Evolutionary conservation across 2,113 vertebrate species (phyloP).

Genomic region (Clinocottus analis): DNA sequence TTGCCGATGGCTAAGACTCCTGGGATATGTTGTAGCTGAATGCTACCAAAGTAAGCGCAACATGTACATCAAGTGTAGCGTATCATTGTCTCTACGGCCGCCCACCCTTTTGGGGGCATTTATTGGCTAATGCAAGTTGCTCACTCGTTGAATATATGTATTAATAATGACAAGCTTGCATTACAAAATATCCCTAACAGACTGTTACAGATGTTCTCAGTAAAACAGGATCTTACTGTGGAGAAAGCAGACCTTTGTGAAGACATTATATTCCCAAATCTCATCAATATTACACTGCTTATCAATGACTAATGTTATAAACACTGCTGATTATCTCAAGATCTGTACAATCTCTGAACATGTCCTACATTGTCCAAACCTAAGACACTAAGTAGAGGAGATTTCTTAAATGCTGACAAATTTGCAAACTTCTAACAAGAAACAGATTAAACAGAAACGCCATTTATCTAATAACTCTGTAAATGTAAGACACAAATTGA

Average conservation of each 20-base stretch:
- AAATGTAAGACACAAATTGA: not conserved
- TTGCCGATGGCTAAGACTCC: not conserved
- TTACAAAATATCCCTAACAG: not conserved
- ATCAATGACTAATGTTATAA: conserved; percentile 29
- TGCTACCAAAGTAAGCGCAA: not conserved
- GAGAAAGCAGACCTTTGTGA: conserved; percentile 23
- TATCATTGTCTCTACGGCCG: not conserved
- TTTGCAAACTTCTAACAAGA: not conserved
- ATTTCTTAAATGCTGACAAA: not conserved
- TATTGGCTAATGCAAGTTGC: not conserved
- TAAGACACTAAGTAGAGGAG: not conserved
- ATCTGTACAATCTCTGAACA: conserved; percentile 17
- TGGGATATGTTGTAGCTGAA: not conserved
- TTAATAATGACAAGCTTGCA: conserved; percentile 9
- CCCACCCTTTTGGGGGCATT: not conserved
- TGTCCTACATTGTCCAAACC: conserved; percentile 5
- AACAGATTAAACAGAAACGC: not conserved
- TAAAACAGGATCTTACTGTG: conserved; percentile 2
- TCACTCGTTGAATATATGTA: conserved; percentile 8
- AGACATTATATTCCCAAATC: conserved; percentile 27
- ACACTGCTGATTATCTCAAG: conserved; percentile 6
- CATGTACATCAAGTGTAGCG: conserved; percentile 9
- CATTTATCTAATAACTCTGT: not conserved
- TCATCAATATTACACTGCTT: conserved; percentile 44
- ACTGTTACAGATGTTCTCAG: conserved; percentile 8